Evolutionary conservation across 2,888 invertebrate species (phyloP).

Genomic region (Cheilosia pagana): DNA sequence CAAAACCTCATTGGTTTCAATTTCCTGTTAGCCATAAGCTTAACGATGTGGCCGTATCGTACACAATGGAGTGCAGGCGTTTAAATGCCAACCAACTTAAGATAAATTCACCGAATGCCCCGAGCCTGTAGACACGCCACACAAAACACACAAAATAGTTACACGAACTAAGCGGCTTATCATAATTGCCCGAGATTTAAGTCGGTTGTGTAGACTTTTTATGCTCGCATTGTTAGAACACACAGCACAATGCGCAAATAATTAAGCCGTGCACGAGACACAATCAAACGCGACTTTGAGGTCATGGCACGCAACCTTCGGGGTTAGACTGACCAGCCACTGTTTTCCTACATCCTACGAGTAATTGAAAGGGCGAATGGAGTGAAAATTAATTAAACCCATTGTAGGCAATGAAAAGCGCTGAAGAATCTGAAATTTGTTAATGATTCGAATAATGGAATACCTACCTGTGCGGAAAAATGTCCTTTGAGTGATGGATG

Average conservation of each 20-base stretch:
- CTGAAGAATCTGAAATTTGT: slow-evolving; percentile 10
- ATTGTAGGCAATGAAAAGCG: slow-evolving; percentile 21
- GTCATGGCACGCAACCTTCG: slow-evolving; percentile 36
- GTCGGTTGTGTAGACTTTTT: slow-evolving; percentile 38
- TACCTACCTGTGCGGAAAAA: slow-evolving; percentile 1
- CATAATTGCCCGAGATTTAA: slow-evolving; percentile 62
- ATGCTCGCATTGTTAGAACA: slow-evolving; percentile 41
- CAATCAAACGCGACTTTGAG: slow-evolving; percentile 37
- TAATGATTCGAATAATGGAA: slow-evolving; percentile 21
- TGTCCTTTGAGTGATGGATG: background rate
- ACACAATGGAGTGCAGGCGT: slow-evolving; percentile 24
- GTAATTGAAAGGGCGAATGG: background rate
- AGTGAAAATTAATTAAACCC: slow-evolving; percentile 36
- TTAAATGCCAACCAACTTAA: slow-evolving; percentile 61
- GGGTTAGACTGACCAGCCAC: slow-evolving; percentile 4
- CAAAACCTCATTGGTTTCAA: slow-evolving; percentile 40
- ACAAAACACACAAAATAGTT: slow-evolving; percentile 21
- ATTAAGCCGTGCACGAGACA: slow-evolving; percentile 58
- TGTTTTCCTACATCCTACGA: background rate
- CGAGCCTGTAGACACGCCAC: slow-evolving; percentile 30
- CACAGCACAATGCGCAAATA: slow-evolving; percentile 56
- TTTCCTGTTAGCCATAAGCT: slow-evolving; percentile 44
- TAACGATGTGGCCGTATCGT: background rate
- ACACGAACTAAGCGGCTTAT: slow-evolving; percentile 61
- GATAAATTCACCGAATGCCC: slow-evolving; percentile 49